Evolutionary conservation across 2,888 invertebrate genomes (phyloP), one percentile per base, ranked within the genome.

Genomic region (Oxycera nigricornis): DNA sequence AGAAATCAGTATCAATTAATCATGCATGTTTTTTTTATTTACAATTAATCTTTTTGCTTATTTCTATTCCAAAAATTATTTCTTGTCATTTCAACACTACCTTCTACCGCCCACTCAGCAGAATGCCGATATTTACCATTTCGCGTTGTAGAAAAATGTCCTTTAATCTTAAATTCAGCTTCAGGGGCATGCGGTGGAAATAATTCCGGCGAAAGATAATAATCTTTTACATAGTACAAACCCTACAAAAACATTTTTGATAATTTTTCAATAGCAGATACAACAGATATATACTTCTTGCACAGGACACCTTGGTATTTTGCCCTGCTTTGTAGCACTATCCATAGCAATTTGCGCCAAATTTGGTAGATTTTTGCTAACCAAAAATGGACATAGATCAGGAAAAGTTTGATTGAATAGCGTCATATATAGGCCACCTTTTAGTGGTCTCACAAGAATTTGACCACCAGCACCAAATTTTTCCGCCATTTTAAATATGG

Each of bases 141-240:
- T n/a, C 35, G 11, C 6, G n/a, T 61, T 7, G 31, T 31, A 14
- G 26, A 61, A 61, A 61, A 61, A 17, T n/a, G n/a, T 2, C 61
- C 61, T 61, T 31, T 30, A 17, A 61, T 31, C 20, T 31, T 17
- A 17, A 61, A 61, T n/a, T 61, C 61, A 2, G 61, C 61, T 61
- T 61, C 61, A 17, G 61, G 61, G 20, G 31, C 61, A 61, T 61
- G 26, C 6, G 61, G 61, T 31, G 61, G 61, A 61, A 61, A 61
- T 2, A n/a, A 14, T 61, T 61, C 61, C 6, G 61, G 61, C 17
- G 61, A 61, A 17, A 61, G 61, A 20, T 61, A 31, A 20, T 28
- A 61, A 6, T 61, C n/a, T 17, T 31, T 30, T 17, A 61, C 7
- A 17, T 61, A 61, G 26, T 28, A 61, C 1, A 31, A n/a, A 6